phyloP scores from a whole-genome alignment of 2,113 vertebrate genomes.

The Chionis minor region DNA sequence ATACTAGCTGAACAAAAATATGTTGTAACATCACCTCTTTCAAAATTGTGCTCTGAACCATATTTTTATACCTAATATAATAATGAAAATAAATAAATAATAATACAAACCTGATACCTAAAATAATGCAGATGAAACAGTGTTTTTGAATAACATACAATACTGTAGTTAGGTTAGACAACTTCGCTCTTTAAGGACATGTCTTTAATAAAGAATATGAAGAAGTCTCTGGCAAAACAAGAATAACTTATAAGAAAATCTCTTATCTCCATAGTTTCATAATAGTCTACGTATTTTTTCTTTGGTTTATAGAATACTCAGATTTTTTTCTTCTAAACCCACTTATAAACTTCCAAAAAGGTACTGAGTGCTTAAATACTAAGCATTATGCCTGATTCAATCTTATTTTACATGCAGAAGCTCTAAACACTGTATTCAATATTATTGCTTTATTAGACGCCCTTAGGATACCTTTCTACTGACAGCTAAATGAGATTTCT shows the following conservation, averaged over 20 bases:
- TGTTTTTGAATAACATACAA: not conserved
- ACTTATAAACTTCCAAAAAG: not conserved
- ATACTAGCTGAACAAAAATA: not conserved
- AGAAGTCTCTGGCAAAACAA: not conserved
- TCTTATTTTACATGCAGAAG: not conserved
- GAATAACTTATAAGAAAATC: not conserved
- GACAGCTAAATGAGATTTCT: conserved; percentile 40
- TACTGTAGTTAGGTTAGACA: not conserved
- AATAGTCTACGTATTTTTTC: not conserved
- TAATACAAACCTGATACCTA: not conserved
- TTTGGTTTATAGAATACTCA: not conserved
- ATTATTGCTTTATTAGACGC: conserved; percentile 40
- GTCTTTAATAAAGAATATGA: not conserved
- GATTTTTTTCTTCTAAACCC: not conserved
- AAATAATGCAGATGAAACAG: not conserved
- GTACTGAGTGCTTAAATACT: not conserved
- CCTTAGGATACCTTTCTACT: conserved; percentile 12
- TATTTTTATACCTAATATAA: not conserved
- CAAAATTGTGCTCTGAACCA: not conserved
- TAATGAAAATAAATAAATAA: not conserved
- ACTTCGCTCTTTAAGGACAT: not conserved
- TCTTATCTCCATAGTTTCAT: not conserved
- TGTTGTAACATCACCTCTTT: not conserved
- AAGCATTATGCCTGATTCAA: not conserved
- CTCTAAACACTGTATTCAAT: not conserved